Conservation (phyloP, 2,888 invertebrate genomes). For the Margaritifera margaritifera region DNA sequence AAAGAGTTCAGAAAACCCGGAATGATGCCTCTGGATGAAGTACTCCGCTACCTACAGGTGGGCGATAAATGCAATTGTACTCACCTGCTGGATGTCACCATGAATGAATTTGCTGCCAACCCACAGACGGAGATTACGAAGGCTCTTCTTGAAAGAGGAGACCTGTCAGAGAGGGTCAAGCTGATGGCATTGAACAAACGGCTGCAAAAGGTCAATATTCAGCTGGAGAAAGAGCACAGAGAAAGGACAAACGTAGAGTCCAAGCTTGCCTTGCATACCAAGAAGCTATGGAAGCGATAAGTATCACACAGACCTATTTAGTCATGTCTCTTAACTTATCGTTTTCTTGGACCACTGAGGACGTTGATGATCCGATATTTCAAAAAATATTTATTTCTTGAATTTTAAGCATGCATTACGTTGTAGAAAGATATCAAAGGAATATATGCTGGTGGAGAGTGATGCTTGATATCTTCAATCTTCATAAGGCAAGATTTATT, state of each 20-base stretch:
- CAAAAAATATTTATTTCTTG: no score
- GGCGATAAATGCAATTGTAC: constrained; percentile 36
- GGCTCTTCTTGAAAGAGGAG: constrained; percentile 21
- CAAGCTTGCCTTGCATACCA: neutral
- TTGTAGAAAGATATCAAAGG: no score
- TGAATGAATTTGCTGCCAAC: constrained; percentile 35
- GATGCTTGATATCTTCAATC: no score
- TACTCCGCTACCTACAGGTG: constrained; percentile 33
- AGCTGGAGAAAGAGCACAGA: constrained; percentile 34
- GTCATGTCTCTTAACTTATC: no score
- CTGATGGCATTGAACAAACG: constrained; percentile 35
- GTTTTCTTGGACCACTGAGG: no score
- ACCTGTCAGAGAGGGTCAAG: constrained; percentile 36
- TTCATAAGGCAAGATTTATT: no score
- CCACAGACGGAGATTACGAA: constrained; percentile 25
- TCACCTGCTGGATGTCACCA: constrained; percentile 20
- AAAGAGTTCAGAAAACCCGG: constrained; percentile 23
- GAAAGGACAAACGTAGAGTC: constrained; percentile 9
- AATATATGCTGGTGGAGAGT: no score
- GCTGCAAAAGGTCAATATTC: constrained; percentile 37
- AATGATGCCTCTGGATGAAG: constrained; percentile 28
- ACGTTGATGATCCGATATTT: no score
- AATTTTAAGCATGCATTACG: no score
- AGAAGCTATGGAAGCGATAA: no score
- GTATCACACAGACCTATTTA: no score